Evolutionary conservation across 1,140 invertebrate species (phyloP).

Genomic region (Diachasma alloeum): DNA sequence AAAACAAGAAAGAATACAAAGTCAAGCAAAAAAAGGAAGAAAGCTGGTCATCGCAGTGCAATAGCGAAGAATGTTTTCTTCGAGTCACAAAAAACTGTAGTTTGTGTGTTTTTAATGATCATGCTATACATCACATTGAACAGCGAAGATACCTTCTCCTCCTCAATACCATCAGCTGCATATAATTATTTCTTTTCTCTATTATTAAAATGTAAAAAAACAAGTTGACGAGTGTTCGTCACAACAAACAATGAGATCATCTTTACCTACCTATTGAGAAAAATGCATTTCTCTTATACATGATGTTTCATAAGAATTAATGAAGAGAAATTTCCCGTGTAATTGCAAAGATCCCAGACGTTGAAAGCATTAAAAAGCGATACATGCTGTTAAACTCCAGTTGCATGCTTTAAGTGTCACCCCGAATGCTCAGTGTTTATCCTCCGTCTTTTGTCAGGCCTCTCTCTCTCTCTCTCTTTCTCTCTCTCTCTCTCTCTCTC

Average conservation of each 20-base stretch:
- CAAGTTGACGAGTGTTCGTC: not conserved
- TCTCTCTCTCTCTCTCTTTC: slow-evolving; percentile 21
- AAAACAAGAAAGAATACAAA: not conserved
- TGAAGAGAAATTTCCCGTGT: not conserved
- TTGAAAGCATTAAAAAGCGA: not conserved
- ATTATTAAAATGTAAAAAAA: not conserved
- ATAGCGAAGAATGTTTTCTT: not conserved
- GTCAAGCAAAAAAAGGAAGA: not conserved
- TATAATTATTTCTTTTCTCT: not conserved
- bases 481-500: not conserved
- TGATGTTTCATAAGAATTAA: not conserved
- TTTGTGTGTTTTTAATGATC: not conserved
- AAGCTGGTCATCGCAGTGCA: not conserved
- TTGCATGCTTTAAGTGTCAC: slow-evolving; percentile 65
- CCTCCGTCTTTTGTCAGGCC: slow-evolving; percentile 49
- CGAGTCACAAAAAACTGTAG: not conserved
- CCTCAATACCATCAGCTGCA: not conserved
- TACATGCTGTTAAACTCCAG: slow-evolving; percentile 35
- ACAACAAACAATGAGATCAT: not conserved
- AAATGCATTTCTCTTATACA: not conserved
- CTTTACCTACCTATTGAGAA: not conserved
- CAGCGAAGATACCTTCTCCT: slow-evolving; percentile 19
- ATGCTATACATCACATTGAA: slow-evolving; percentile 5
- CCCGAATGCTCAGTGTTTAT: slow-evolving; percentile 63
- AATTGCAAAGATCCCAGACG: not conserved